Conservation (phyloP, 2,888 invertebrate genomes). For the Drosophila bunnanda region DNA sequence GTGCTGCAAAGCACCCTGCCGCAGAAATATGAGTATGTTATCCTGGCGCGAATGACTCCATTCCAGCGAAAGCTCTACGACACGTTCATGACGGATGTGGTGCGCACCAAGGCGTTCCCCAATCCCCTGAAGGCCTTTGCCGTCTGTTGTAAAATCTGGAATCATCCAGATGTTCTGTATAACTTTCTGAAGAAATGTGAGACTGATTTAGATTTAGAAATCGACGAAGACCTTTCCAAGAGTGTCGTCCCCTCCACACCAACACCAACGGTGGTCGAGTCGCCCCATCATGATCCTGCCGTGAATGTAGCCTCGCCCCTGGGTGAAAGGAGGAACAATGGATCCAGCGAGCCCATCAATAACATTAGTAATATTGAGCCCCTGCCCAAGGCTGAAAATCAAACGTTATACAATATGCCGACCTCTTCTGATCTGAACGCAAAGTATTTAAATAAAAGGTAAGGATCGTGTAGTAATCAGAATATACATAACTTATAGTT, state of each 20-base stretch:
- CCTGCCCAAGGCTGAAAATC: conserved; percentile 28
- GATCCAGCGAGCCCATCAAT: conserved; percentile 3
- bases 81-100: conserved; percentile 96
- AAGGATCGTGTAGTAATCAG: neutral
- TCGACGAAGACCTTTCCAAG: conserved; percentile 87
- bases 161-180: conserved; percentile 96
- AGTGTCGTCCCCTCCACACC: conserved; percentile 24
- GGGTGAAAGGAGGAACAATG: conserved; percentile 22
- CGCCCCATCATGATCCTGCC: conserved; percentile 51
- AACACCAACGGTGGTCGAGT: conserved; percentile 62
- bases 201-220: conserved; percentile 91
- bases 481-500: neutral
- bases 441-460: conserved; percentile 60
- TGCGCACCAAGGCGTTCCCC: conserved; percentile 92
- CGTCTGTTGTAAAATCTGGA: conserved; percentile 99
- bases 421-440: conserved; percentile 53
- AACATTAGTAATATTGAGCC: conserved; percentile 13
- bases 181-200: conserved; percentile 93
- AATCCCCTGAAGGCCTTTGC: conserved; percentile 99
- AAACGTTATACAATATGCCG: conserved; percentile 35
- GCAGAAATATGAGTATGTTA: conserved; percentile 97
- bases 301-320: conserved; percentile 17
- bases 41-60: conserved; percentile 94
- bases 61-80: conserved; percentile 96
- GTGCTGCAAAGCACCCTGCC: conserved; percentile 97